Evolutionary conservation across 37 sponge, comb jelly and placozoan genomes (phyloP).

Genomic region (Theonella swinhoei): DNA sequence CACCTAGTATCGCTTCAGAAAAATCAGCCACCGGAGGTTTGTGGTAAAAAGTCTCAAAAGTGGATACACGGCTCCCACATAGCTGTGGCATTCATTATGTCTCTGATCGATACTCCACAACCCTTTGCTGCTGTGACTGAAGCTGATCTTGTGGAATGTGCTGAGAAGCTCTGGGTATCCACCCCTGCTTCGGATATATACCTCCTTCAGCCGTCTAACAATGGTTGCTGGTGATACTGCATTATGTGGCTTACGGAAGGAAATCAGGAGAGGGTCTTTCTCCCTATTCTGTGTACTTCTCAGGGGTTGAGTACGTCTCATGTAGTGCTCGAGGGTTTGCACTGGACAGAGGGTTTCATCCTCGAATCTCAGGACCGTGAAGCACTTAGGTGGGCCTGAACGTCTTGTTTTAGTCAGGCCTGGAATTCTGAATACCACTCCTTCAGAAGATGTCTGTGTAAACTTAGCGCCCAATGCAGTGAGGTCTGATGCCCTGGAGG

Average conservation of each 20-base stretch:
- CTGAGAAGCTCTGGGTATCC: conserved; percentile 24
- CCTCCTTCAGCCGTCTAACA: conserved; percentile 13
- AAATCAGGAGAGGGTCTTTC: conserved; percentile 4
- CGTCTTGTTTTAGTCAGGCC: conserved; percentile 9
- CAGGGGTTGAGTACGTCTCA: not conserved
- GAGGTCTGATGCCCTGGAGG: conserved; percentile 21
- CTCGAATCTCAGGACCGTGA: not conserved
- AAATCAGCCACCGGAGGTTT: not conserved
- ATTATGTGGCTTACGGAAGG: conserved; percentile 27
- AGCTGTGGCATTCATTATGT: conserved; percentile 21
- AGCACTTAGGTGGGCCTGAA: conserved; percentile 1
- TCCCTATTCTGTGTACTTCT: not conserved
- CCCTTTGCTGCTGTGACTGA: conserved; percentile 19
- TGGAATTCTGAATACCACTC: not conserved
- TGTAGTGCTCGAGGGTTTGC: not conserved
- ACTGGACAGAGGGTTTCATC: not conserved
- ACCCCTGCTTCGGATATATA: conserved; percentile 22
- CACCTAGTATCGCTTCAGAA: not conserved
- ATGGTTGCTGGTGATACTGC: conserved; percentile 6
- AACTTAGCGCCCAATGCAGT: not conserved
- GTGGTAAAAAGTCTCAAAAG: conserved; percentile 22
- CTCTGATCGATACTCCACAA: conserved; percentile 9
- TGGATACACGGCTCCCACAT: conserved; percentile 7
- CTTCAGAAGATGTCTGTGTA: not conserved
- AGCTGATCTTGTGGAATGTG: conserved; percentile 40